Percentiles rank a stretch among this genome's conserved stretches.
Evolutionary conservation across 2,797 vertebrate species (phyloP).

Genomic region (Corythornis leucogaster): DNA sequence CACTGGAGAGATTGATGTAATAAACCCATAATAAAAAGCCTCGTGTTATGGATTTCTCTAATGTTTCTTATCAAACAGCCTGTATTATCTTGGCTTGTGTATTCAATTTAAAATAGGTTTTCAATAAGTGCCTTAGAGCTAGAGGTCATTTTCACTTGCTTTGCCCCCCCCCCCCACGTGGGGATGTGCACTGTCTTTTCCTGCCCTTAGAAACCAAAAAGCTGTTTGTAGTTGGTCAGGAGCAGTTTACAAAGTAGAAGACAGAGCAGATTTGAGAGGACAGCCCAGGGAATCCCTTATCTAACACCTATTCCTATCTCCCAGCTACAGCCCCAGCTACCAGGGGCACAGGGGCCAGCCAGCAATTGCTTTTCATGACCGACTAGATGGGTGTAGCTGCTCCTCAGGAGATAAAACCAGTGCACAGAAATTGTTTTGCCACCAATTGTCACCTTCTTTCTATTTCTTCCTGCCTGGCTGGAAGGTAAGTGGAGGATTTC

Average conservation of each 20-base stretch:
- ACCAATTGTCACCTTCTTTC: neutral
- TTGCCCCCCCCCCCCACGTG: too few species aligned
- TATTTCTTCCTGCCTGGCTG: neutral
- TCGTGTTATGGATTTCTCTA: constrained; percentile 77
- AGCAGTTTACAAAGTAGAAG: neutral
- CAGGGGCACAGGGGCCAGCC: neutral
- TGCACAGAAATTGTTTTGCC: neutral
- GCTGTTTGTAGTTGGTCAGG: neutral
- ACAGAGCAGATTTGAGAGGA: neutral
- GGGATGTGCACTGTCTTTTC: neutral
- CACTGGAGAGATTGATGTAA: constrained; percentile 79
- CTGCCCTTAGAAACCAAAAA: constrained; percentile 16
- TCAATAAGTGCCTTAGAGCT: constrained; percentile 69
- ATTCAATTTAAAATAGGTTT: constrained; percentile 75
- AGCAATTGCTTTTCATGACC: neutral
- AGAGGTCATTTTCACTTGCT: constrained; percentile 62
- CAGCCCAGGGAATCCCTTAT: neutral
- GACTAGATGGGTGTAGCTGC: neutral
- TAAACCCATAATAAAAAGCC: constrained; percentile 79
- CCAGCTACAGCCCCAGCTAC: neutral
- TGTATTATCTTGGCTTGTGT: constrained; percentile 72
- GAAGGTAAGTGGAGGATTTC: neutral
- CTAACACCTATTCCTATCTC: neutral
- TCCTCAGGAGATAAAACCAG: neutral
- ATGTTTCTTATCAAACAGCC: constrained; percentile 78